phyloP scores from a whole-genome alignment of 2,113 vertebrate genomes.

The Erpornis zantholeuca region DNA sequence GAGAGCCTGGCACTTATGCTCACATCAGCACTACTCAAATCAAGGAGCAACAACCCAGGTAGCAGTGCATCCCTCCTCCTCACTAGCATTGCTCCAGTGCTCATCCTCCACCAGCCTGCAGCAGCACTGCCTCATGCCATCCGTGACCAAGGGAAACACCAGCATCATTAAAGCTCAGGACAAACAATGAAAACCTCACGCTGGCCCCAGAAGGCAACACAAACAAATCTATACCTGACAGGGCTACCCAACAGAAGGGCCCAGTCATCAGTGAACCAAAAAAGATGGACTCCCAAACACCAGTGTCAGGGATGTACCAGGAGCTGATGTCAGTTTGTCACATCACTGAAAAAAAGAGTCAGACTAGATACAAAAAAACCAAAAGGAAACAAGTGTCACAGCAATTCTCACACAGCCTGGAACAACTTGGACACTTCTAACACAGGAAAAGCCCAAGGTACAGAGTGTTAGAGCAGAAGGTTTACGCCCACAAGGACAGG shows the following conservation, averaged over 20 bases:
- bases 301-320: accelerated
- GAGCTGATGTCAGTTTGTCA: neutral
- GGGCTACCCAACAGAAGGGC: neutral
- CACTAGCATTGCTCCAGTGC: neutral
- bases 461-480: neutral
- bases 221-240: neutral
- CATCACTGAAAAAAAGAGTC: neutral
- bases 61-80: neutral
- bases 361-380: neutral
- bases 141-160: accelerated
- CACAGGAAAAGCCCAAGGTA: neutral
- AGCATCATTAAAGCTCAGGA: neutral
- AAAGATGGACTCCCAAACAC: neutral
- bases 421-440: neutral
- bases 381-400: neutral
- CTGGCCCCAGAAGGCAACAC: neutral
- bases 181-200: neutral
- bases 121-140: neutral
- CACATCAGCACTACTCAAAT: neutral
- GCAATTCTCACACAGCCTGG: neutral
- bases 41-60: neutral
- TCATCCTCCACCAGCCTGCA: neutral
- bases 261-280: neutral
- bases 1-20: neutral
- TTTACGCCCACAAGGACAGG: neutral